These are phyloP conservation scores for Craterocephalus amniculus DNA, from an alignment of 2,797 vertebrate species.

Conservation along the genomic window DNA sequence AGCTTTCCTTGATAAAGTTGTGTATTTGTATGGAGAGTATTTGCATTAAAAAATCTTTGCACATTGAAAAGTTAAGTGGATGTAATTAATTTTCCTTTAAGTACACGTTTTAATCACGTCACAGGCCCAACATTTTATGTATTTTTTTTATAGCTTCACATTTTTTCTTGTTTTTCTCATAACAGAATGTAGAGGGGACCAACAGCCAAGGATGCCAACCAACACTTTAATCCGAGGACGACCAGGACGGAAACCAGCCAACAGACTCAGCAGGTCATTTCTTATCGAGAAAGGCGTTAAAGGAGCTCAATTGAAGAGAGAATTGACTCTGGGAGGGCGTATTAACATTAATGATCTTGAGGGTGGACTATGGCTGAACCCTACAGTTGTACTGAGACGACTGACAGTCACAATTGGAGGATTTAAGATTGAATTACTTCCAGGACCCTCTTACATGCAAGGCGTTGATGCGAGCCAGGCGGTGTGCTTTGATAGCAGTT, in stretches of 20 bases:
- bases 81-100: neutral
- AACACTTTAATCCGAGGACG: constrained; percentile 79
- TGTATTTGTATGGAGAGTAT: too few relatives aligned
- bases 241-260: constrained; percentile 75
- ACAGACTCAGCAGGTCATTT: constrained; percentile 78
- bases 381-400: constrained; percentile 79
- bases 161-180: constrained; percentile 20
- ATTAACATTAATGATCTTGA: constrained; percentile 72
- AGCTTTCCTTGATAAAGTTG: neutral
- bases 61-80: neutral
- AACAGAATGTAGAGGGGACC: constrained; percentile 84
- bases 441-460: constrained; percentile 79
- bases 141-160: neutral
- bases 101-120: neutral
- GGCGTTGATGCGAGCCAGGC: constrained; percentile 48
- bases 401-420: constrained; percentile 86
- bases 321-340: constrained; percentile 73
- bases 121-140: neutral
- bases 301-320: constrained; percentile 68
- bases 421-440: constrained; percentile 84
- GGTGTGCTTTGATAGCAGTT: constrained; percentile 57
- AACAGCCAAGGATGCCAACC: constrained; percentile 75
- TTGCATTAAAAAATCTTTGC: neutral
- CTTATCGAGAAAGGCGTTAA: constrained; percentile 71
- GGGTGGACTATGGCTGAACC: constrained; percentile 74